These are phyloP conservation scores for Colletes latitarsis DNA, from an alignment of 1,140 invertebrate genomes.

Conservation along the genomic window DNA sequence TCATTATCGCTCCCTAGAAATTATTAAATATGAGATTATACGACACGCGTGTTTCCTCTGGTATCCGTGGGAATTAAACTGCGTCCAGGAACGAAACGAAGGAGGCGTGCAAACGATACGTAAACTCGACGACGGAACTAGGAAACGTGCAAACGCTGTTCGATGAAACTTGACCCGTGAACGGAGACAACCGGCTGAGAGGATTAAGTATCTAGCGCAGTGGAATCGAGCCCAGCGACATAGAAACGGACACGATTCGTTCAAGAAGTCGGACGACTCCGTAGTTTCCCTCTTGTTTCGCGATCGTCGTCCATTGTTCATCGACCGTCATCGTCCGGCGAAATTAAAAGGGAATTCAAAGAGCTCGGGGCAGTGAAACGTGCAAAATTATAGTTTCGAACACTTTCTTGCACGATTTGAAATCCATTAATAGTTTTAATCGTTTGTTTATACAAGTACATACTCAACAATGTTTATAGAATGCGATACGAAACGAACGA, in stretches of 20 bases:
- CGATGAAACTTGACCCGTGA: constrained; percentile 31
- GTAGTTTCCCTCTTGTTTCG: constrained; percentile 42
- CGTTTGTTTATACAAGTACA: no score
- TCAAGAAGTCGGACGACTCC: constrained; percentile 21
- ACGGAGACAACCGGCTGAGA: constrained; percentile 19
- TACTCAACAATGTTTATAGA: no score
- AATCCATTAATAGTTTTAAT: no score
- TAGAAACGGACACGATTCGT: constrained; percentile 16
- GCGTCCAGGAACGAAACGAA: not conserved
- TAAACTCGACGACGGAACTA: constrained; percentile 15
- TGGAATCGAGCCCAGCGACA: constrained; percentile 33
- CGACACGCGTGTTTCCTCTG: no score
- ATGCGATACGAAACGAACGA: no score
- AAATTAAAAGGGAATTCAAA: not conserved
- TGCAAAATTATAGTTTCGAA: no score
- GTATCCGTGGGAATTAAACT: not conserved
- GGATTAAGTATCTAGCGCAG: constrained; percentile 41
- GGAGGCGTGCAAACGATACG: not conserved
- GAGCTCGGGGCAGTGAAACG: no score
- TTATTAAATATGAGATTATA: not conserved
- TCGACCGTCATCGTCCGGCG: constrained; percentile 17
- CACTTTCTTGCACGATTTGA: no score
- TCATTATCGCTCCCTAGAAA: not conserved
- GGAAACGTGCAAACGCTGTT: constrained; percentile 23
- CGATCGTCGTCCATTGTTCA: constrained; percentile 14